Base-by-base conservation (phyloP, 1,140 invertebrate species). In the Cydia strobilella region DNA sequence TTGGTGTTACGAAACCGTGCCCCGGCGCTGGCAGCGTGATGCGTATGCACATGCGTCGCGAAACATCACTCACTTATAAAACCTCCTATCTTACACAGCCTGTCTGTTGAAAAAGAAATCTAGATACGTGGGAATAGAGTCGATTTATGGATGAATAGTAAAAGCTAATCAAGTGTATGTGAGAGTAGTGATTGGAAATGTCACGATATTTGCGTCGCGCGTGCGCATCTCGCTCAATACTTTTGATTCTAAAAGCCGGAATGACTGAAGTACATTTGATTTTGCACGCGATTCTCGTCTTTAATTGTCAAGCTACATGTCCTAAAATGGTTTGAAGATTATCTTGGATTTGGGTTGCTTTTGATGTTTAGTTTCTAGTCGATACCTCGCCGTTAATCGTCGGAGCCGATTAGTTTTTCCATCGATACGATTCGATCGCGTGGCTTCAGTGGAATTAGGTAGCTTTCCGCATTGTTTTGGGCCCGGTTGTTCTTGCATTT, bases 171-270 rank as follows among this genome's bases (percentile, higher is more conserved):
- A 74, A 63, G n/a, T 4, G 25, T 23, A n/a, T 12, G 42, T 69
- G 39, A 51, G 74, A 12, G 71, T 54, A 62, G n/a, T 54, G 54
- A 77, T 76, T 65, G 84, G 82, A 89, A 89, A 89, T 89, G 87
- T 89, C 88, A 88, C 80, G 88, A 85, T 89, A 90, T 88, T 88
- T 87, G 77, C 72, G 48, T 80, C 85, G 84, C 74, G 81, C 74
- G 81, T 80, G 82, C 80, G 79, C 82, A 81, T 78, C 74, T 76
- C 81, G 77, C 65, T 83, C 76, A 78, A 80, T 83, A 79, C 80
- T 78, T 27, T 66, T 54, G 6, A 54, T 6, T 20, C 51, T 54
- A 20, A 7, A 15, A 18, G 15, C 51, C n/a, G 15, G n/a, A 54
- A 1, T 18, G 51, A 18, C 15, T 54, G 6, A 18, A 18, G n/a